A percentile compares a stretch with the other conserved stretches of the same genome.
Evolutionary conservation across 2,888 invertebrate genomes (phyloP).

Genomic region (Axea sp.): DNA sequence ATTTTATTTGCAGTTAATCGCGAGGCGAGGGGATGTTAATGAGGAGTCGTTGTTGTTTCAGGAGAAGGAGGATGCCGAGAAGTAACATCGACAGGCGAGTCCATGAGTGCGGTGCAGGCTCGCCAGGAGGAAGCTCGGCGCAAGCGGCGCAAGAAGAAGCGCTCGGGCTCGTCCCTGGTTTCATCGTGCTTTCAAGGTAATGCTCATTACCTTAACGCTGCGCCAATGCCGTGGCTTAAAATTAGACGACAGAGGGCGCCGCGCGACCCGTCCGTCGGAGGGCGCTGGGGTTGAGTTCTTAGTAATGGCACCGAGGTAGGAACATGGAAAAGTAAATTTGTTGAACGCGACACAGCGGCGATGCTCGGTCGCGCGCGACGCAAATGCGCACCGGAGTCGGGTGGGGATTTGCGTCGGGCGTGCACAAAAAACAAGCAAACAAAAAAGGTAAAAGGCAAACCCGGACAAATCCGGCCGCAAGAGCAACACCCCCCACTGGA

Average conservation of each 20-base stretch:
- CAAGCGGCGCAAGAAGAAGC: slow-evolving; percentile 93
- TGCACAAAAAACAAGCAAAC: no score
- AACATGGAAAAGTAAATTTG: neutral
- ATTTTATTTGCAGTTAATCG: no score
- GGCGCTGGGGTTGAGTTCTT: neutral
- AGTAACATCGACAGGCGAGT: slow-evolving; percentile 72
- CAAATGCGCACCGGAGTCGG: no score
- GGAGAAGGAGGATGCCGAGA: slow-evolving; percentile 76
- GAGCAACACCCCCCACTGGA: no score
- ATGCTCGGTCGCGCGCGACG: no score
- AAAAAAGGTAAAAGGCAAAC: no score
- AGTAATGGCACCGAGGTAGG: neutral
- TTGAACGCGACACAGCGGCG: no score
- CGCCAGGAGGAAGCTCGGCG: slow-evolving; percentile 94
- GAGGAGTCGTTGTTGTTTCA: slow-evolving; percentile 66
- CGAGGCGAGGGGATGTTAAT: no score
- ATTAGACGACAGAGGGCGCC: slow-evolving; percentile 2
- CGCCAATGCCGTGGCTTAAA: neutral
- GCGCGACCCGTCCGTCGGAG: neutral
- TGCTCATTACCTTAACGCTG: no score
- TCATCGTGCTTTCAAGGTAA: slow-evolving; percentile 95
- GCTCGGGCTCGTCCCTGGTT: slow-evolving; percentile 92
- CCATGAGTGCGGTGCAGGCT: slow-evolving; percentile 78
- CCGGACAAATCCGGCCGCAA: no score
- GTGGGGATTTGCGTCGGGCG: no score